Evolutionary conservation across 2,888 invertebrate species (phyloP).

Genomic region (Harpagoxenus sublaevis): DNA sequence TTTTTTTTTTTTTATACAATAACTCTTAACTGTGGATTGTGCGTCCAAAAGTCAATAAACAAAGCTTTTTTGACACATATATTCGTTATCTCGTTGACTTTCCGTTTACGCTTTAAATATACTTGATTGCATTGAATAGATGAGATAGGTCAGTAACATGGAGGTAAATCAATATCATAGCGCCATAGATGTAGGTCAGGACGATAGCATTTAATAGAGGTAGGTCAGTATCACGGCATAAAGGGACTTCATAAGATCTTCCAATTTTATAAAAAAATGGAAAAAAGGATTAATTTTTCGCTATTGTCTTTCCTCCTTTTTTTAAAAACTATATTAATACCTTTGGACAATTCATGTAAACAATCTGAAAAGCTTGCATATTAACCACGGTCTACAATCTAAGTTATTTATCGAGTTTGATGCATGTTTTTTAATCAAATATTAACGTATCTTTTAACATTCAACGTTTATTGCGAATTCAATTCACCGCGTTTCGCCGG

Average conservation of each 20-base stretch:
- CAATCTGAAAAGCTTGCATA: no score
- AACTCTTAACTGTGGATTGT: not conserved
- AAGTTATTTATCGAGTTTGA: not conserved
- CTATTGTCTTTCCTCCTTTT: not conserved
- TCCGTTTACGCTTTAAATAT: not conserved
- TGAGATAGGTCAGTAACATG: conserved; percentile 12
- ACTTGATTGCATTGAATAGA: not conserved
- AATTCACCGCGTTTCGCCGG: not conserved
- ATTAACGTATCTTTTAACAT: not conserved
- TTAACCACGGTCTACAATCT: not conserved
- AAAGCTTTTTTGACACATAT: not conserved
- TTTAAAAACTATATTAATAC: not conserved
- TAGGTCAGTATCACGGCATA: not conserved
- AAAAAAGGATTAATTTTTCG: not conserved
- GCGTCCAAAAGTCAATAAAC: not conserved
- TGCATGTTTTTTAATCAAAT: not conserved
- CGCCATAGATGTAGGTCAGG: not conserved
- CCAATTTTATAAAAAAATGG: not conserved
- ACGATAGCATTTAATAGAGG: not conserved
- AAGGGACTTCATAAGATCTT: not conserved
- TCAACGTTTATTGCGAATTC: not conserved
- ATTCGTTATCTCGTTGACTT: not conserved
- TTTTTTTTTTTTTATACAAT: not conserved
- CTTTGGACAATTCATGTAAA: not conserved
- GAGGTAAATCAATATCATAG: not conserved